These are phyloP conservation scores for Cossypha dichroa DNA, from an alignment of 2,797 vertebrate species.

Conservation along the genomic window DNA sequence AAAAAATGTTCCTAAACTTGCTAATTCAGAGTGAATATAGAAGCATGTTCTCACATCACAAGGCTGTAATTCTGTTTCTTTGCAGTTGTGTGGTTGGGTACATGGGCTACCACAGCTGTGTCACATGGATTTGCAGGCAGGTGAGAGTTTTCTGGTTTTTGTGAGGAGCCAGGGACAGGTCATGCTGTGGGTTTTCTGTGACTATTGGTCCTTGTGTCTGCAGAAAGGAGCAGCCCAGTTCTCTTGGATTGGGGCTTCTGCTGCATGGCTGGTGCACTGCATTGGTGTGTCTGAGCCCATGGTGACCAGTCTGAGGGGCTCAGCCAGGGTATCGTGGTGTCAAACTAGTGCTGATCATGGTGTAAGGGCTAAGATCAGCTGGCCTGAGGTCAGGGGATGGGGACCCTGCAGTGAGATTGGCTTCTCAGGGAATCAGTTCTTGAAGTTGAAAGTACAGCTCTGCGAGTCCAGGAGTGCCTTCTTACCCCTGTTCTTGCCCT, in stretches of 20 bases:
- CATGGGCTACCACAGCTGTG: background rate
- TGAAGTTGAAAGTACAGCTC: background rate
- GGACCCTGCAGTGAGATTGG: background rate
- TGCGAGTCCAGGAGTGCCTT: background rate
- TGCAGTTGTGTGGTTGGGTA: background rate
- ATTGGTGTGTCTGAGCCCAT: background rate
- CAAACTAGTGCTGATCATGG: rapidly evolving
- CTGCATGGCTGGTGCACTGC: background rate
- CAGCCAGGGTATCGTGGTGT: rapidly evolving
- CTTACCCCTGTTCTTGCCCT: background rate
- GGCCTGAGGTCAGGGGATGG: background rate
- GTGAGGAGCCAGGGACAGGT: background rate
- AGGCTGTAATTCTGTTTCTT: background rate
- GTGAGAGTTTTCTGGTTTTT: background rate
- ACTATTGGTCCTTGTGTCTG: rapidly evolving
- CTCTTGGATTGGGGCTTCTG: background rate
- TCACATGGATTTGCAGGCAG: background rate
- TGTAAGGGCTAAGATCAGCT: background rate
- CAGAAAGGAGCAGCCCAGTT: background rate
- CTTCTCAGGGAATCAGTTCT: background rate
- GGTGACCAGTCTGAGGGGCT: background rate
- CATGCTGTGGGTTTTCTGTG: background rate
- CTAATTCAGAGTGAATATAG: background rate
- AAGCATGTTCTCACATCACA: background rate
- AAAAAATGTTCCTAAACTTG: background rate